Conservation (phyloP, 2,888 invertebrate genomes). For the Acanthoscelides obtectus region DNA sequence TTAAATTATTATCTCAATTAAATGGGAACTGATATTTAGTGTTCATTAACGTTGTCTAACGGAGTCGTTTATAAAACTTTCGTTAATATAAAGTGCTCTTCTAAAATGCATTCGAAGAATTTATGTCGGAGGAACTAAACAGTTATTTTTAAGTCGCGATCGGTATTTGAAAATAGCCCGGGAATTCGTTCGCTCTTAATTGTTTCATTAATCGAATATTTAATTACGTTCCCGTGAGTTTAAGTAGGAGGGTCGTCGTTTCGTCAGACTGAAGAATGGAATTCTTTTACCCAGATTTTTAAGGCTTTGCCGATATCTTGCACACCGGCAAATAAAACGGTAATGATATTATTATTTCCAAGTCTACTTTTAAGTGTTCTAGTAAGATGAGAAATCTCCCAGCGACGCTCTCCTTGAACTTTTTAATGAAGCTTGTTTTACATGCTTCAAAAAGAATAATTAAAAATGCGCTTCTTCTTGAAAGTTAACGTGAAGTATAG, state of each 20-base stretch:
- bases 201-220: neutral
- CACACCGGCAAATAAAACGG: neutral
- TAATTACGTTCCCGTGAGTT: neutral
- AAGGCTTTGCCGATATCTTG: neutral
- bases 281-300: neutral
- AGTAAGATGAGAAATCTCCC: neutral
- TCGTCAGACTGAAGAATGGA: neutral
- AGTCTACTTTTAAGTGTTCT: neutral
- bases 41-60: neutral
- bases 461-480: too few relatives aligned
- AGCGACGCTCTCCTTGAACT: neutral
- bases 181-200: neutral
- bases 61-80: neutral
- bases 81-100: neutral
- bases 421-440: neutral
- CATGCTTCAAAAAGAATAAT: neutral
- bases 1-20: neutral
- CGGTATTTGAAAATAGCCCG: neutral
- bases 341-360: neutral
- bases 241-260: neutral
- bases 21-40: neutral
- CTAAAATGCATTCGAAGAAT: neutral
- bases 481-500: too few relatives aligned
- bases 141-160: neutral
- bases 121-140: neutral